A percentile compares a stretch with the other conserved stretches of the same genome.
Evolutionary conservation across 2,113 vertebrate genomes (phyloP).

Genomic region (Aphyosemion australe): DNA sequence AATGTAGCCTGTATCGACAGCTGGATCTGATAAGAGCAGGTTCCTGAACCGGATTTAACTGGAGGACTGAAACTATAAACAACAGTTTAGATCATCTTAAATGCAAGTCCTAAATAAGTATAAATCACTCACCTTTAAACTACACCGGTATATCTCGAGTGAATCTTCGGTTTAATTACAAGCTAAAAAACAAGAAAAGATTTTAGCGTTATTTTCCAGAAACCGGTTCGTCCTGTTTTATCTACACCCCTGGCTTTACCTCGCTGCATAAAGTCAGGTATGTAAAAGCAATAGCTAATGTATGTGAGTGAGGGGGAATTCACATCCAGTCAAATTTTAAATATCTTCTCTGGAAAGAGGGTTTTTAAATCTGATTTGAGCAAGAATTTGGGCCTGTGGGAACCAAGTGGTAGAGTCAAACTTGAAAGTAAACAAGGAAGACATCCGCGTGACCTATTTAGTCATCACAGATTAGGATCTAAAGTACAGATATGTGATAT

Average conservation of each 20-base stretch:
- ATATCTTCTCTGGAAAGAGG: neutral
- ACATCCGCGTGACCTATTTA: neutral
- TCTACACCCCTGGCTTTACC: neutral
- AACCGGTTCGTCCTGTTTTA: conserved; percentile 30
- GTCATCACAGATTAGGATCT: neutral
- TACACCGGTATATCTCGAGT: neutral
- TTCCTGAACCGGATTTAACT: neutral
- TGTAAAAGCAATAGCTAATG: neutral
- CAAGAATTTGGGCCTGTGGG: too few relatives aligned
- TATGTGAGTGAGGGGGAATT: too few relatives aligned
- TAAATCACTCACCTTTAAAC: conserved; percentile 19
- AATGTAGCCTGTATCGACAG: neutral
- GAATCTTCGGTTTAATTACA: neutral
- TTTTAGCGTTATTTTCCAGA: neutral
- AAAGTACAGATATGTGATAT: neutral
- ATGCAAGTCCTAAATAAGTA: neutral
- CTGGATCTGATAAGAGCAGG: neutral
- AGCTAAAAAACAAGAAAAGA: neutral
- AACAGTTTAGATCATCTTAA: too few relatives aligned
- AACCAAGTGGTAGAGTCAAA: too few relatives aligned
- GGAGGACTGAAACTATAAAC: neutral
- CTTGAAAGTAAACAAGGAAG: neutral
- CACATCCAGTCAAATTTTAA: neutral
- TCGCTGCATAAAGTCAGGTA: neutral
- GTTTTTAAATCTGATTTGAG: neutral